These are phyloP conservation scores for Danio tinwini DNA, from an alignment of 2,797 vertebrate species.

Conservation along the genomic window DNA sequence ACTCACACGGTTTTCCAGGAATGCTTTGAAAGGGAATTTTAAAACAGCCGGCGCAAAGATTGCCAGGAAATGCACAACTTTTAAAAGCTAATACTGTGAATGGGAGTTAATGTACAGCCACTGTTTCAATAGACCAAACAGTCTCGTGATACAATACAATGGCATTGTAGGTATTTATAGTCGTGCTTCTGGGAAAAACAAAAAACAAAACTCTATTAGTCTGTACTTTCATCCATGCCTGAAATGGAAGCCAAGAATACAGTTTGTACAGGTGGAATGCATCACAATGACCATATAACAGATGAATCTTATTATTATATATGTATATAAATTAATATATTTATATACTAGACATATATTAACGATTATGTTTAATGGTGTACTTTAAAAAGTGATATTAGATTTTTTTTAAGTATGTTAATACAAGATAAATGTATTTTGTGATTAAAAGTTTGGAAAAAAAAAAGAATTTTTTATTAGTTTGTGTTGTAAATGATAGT, in stretches of 20 bases:
- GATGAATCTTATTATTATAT: not conserved
- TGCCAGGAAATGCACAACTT: constrained; percentile 31
- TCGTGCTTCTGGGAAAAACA: not conserved
- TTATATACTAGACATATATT: not conserved
- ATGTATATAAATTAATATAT: not conserved
- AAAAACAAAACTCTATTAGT: constrained; percentile 37
- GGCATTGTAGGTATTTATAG: constrained; percentile 37
- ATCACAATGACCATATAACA: constrained; percentile 2
- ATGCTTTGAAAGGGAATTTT: constrained; percentile 16
- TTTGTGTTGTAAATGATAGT: too few relatives aligned
- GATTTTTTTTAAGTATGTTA: too few relatives aligned
- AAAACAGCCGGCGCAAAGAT: constrained; percentile 13
- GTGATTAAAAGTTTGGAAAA: too few relatives aligned
- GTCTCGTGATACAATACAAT: constrained; percentile 37
- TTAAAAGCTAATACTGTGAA: constrained; percentile 41
- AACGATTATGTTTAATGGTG: too few relatives aligned
- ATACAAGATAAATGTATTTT: too few relatives aligned
- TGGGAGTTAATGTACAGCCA: constrained; percentile 41
- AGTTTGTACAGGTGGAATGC: not conserved
- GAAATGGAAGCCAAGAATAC: constrained; percentile 1
- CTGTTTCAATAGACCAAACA: constrained; percentile 26
- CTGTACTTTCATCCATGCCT: constrained; percentile 32
- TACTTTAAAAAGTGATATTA: too few relatives aligned
- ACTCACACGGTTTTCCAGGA: constrained; percentile 5
- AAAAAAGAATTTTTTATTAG: too few relatives aligned